These are phyloP conservation scores for Pungitius pungitius DNA, from an alignment of 2,113 vertebrate genomes.

Conservation along the genomic window DNA sequence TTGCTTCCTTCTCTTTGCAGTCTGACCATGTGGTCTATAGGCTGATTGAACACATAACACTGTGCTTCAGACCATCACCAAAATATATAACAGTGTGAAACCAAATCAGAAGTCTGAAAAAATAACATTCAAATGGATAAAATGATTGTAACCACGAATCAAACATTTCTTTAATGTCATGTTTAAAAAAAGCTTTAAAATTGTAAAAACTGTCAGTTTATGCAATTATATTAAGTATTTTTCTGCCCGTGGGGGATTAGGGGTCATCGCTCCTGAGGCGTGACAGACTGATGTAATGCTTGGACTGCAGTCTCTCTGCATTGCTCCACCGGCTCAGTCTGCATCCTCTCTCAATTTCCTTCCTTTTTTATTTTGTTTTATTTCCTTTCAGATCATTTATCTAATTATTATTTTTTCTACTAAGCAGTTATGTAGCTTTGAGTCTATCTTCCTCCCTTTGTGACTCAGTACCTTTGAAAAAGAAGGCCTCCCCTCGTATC, in stretches of 20 bases:
- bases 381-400: slow-evolving; percentile 42
- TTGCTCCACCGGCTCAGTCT: slow-evolving; percentile 36
- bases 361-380: slow-evolving; percentile 17
- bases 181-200: too few relatives aligned
- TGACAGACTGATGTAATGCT: too few relatives aligned
- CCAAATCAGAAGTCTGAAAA: background rate
- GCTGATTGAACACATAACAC: background rate
- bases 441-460: slow-evolving; percentile 31
- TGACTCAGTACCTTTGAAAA: slow-evolving; percentile 91
- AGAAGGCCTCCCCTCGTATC: slow-evolving; percentile 96
- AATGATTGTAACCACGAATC: background rate
- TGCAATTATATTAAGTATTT: too few relatives aligned
- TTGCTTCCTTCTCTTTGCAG: background rate
- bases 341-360: background rate
- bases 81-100: too few relatives aligned
- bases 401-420: slow-evolving; percentile 16
- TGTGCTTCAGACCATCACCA: background rate
- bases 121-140: background rate
- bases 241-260: too few relatives aligned
- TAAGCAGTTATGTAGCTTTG: slow-evolving; percentile 31
- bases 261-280: too few relatives aligned
- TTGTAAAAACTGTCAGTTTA: too few relatives aligned
- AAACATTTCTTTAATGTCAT: slow-evolving; percentile 6
- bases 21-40: background rate
- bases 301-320: slow-evolving; percentile 44